Base-by-base conservation (phyloP, 2,113 vertebrate species). In the Antennarius striatus region DNA sequence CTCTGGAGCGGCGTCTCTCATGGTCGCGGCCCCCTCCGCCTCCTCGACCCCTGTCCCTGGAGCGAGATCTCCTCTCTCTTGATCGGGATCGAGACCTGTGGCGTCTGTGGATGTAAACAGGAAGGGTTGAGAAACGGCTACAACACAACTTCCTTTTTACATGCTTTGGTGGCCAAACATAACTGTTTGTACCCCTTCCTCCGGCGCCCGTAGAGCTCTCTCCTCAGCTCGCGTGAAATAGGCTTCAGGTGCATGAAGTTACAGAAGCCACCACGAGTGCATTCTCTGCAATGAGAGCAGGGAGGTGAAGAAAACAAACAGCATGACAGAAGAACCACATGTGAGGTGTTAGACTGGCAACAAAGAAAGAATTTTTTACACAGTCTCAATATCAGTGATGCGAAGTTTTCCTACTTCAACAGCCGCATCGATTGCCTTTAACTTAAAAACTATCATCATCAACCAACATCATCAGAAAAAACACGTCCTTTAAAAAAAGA, bases 211-310 rank as follows among this genome's bases (percentile, higher is more conserved):
- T 99, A 99, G 63, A 99, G 92, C 83, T 99, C 97, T 1, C 97
- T 93, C 61, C 98, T 93, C 51, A 99, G 89, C 73, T 99, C 98
- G 36, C 96, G 94, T 12, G 98, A 99, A 73, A 99, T 99, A 8
- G 98, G 97, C 90, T 99, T 99, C 91, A 99, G 93, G 71, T 99
- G 98, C 98, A 99, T 99, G 82, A 99, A 99, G 93, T 99, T 99
- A 86, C 98, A 99, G 93, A 99, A 99, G 51, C 98, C 98, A 4
- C 96, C 98, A 59, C 98, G 93, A 42, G 98, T 99, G 83, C 98
- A 99, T 85, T 99, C 98, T 10, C 98, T 99, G 88, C 4, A 70
- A 77, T 36, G 6, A 48, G 45, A 56, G 13, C 32, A 5, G 32
- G 13, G 46, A 49, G 4, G 17, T 10, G 15, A 10, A 16, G 40